A percentile compares a stretch with the other conserved stretches of the same genome.
These are phyloP conservation scores for Buceros bicornis DNA, from an alignment of 2,797 vertebrate species.

Conservation along the genomic window DNA sequence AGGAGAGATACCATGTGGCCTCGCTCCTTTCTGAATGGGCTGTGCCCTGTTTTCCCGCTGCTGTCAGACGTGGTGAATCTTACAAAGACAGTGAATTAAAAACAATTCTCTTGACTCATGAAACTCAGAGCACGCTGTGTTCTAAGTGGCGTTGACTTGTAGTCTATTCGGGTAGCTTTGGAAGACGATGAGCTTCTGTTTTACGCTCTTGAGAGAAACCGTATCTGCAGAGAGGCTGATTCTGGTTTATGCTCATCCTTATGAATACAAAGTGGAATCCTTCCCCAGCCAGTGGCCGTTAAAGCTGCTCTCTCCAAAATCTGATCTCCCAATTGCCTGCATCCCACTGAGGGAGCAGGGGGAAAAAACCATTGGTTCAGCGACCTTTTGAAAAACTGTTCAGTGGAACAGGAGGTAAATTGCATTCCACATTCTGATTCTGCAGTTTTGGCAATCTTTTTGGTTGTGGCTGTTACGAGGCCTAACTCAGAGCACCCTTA, in stretches of 20 bases:
- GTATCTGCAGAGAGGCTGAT: background rate
- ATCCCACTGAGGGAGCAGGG: background rate
- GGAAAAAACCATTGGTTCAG: background rate
- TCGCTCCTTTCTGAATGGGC: background rate
- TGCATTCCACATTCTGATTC: background rate
- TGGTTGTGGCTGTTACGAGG: background rate
- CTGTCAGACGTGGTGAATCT: background rate
- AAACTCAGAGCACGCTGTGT: background rate
- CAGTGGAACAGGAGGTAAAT: background rate
- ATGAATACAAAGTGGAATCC: background rate
- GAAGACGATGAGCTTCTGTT: background rate
- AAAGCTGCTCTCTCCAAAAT: background rate
- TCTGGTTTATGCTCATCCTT: background rate
- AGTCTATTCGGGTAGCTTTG: background rate
- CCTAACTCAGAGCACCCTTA: background rate
- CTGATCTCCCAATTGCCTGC: background rate
- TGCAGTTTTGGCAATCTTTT: background rate
- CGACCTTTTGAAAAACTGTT: background rate
- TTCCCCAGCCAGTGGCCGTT: background rate
- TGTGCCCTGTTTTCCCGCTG: rapidly evolving
- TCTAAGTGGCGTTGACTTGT: rapidly evolving
- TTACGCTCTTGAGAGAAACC: background rate
- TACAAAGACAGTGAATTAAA: background rate
- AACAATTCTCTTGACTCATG: background rate
- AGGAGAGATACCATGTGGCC: rapidly evolving